Base-by-base conservation (phyloP, 1,140 invertebrate genomes). In the Brevipalpus yothersi region DNA sequence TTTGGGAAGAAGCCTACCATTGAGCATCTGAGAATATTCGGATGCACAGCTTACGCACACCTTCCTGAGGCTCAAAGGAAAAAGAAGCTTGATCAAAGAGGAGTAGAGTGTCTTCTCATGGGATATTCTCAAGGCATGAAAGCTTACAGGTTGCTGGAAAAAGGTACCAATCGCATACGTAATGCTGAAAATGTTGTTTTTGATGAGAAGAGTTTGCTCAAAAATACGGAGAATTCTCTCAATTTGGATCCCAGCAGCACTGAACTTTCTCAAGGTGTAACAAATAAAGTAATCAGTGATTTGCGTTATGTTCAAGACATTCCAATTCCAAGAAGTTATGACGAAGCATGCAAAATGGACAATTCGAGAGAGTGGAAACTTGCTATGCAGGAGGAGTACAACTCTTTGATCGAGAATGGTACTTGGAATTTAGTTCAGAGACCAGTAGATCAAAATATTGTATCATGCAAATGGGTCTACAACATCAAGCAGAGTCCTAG, bases 331-430 rank as follows among this genome's bases (percentile, higher is more conserved):
- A 58, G 55, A 12, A 51, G 58, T 43, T 60, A 63, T 12, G 47
- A 66, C 19, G 69, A 73, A 61, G 69, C 72, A 21, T 42, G 71
- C 17, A 57, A 41, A 47, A 60, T 41, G 57, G 23, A 45, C 43
- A 66, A 72, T 39, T 11, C 42, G 13, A 60, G 63, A 17, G 49
- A 65, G 39, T 72, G 73, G 71, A 62, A 65, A 60, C 49, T 60
- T 58, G 73, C 71, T n/a, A 71, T 73, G 60, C 31, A 70, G 10
- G 67, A 66, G 31, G 70, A 75, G 63, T 63, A 71, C 10, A 40
- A 66, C 4, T 60, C 67, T n/a, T 63, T 69, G n/a, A 58, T 62
- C 10, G 66, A 69, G 58, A 69, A 72, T 63, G 62, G 69, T 42
- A 69, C 69, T 19, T 74, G 68, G 68, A 60, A 63, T 4, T 0